phyloP scores from a whole-genome alignment of 1,140 invertebrate genomes.

The Paralvinella palmiformis region DNA sequence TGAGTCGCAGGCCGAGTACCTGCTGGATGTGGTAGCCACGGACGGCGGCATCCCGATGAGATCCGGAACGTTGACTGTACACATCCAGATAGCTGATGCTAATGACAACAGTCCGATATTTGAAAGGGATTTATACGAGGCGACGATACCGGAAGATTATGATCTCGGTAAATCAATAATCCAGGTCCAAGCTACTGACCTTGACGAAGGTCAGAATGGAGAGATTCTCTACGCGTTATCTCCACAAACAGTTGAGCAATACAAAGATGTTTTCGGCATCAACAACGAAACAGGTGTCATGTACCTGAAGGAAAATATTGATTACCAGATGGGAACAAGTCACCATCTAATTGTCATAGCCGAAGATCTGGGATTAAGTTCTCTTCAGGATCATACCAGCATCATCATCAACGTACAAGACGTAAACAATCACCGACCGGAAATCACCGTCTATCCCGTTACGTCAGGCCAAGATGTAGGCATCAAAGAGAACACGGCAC shows the following conservation, averaged over 20 bases:
- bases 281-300: constrained; percentile 7
- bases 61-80: background rate
- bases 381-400: background rate
- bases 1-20: constrained; percentile 84
- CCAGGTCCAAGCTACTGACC: constrained; percentile 67
- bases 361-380: constrained; percentile 4
- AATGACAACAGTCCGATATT: constrained; percentile 85
- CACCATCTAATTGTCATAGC: constrained; percentile 11
- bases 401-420: constrained; percentile 8
- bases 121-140: constrained; percentile 56
- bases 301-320: background rate
- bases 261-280: constrained; percentile 6
- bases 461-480: background rate
- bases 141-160: background rate
- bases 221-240: constrained; percentile 69
- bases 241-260: constrained; percentile 47
- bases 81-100: constrained; percentile 34
- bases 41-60: constrained; percentile 6
- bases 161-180: constrained; percentile 52
- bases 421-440: constrained; percentile 68
- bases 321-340: constrained; percentile 2
- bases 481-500: background rate
- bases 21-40: constrained; percentile 56
- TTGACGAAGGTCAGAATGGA: constrained; percentile 72
- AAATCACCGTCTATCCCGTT: constrained; percentile 14